Evolutionary conservation across 2,113 vertebrate species (phyloP).

Genomic region (Formicarius rufipectus): DNA sequence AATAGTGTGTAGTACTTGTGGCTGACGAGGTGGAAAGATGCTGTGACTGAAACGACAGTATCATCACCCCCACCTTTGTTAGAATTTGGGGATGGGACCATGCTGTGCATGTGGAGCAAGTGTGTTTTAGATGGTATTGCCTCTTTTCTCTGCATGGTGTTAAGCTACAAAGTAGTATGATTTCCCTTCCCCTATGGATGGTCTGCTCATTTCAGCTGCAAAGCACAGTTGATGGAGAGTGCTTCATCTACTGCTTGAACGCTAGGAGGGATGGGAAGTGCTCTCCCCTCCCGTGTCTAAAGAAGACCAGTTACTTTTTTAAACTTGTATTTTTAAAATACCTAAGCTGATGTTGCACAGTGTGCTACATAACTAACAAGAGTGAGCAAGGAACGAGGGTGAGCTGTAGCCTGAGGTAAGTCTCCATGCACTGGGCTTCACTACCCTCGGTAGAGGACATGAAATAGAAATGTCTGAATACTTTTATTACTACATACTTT

Average conservation of each 20-base stretch:
- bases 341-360: background rate
- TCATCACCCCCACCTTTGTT: background rate
- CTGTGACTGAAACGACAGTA: background rate
- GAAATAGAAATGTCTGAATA: slow-evolving; percentile 40
- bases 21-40: background rate
- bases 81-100: background rate
- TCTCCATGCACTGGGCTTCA: slow-evolving; percentile 24
- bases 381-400: background rate
- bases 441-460: background rate
- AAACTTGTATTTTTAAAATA: slow-evolving; percentile 21
- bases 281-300: background rate
- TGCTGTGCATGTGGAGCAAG: background rate
- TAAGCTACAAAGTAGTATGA: slow-evolving; percentile 5
- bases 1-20: background rate
- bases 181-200: background rate
- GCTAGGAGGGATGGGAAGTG: background rate
- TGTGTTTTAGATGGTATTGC: background rate
- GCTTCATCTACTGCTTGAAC: background rate
- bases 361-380: slow-evolving; percentile 40
- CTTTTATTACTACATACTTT: slow-evolving; percentile 21
- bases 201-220: background rate
- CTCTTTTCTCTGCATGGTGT: background rate
- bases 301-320: background rate
- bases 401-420: slow-evolving; percentile 51
- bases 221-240: background rate